Conservation (phyloP, 2,797 vertebrate species). For the Poecile montanus region DNA sequence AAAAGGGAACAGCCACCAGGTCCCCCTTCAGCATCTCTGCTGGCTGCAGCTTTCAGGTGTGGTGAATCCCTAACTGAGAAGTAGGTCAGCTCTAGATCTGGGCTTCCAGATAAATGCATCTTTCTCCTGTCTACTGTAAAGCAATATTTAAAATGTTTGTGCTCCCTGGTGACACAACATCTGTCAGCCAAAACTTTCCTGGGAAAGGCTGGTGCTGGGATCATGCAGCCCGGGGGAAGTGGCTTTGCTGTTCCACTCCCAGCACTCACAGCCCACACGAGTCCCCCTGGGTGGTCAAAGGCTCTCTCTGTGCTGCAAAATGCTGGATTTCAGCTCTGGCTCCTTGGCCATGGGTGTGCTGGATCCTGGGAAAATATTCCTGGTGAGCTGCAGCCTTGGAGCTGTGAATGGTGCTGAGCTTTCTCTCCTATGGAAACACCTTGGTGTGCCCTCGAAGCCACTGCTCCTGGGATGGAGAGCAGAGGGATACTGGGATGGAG, state of each 20-base stretch:
- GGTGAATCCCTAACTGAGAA: background rate
- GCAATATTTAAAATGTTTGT: background rate
- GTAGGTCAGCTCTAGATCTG: background rate
- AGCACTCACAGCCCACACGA: fast-evolving
- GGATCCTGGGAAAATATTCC: background rate
- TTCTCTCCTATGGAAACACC: background rate
- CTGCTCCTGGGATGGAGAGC: background rate
- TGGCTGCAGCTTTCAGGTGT: background rate
- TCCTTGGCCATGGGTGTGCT: fast-evolving
- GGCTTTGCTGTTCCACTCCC: conserved; percentile 12
- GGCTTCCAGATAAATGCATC: background rate
- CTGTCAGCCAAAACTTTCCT: background rate
- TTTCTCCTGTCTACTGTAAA: background rate
- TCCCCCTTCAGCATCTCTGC: background rate
- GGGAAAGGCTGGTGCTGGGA: background rate
- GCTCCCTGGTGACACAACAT: background rate
- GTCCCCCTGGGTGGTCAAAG: background rate
- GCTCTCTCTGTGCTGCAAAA: background rate
- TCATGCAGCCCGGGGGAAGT: background rate
- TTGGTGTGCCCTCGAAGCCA: background rate
- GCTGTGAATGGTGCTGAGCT: background rate
- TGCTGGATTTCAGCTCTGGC: background rate
- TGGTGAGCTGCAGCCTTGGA: background rate
- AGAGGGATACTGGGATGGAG: too few species aligned
- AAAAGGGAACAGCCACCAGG: fast-evolving